Conservation (phyloP, 2,113 vertebrate species). For the Petromus typicus region DNA sequence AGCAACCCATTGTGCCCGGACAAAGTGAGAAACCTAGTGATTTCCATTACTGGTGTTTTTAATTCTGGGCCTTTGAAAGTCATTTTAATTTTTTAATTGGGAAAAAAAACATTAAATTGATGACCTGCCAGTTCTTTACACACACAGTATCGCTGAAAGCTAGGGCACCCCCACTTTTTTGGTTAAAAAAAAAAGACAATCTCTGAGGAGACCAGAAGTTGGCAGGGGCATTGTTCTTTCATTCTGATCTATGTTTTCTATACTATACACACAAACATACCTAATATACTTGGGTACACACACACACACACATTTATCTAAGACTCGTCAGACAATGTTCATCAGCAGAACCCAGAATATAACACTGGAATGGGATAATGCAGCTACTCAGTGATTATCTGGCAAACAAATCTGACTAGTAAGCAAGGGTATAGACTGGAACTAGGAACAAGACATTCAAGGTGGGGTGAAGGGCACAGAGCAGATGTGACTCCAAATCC, state of each 20-base stretch:
- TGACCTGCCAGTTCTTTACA: slow-evolving; percentile 67
- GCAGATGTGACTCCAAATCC: not conserved
- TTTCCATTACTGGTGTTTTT: slow-evolving; percentile 72
- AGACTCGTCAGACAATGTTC: not conserved
- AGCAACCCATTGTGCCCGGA: slow-evolving; percentile 67
- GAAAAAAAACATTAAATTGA: slow-evolving; percentile 60
- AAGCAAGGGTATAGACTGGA: not conserved
- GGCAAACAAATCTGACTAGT: not conserved
- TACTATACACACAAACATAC: not conserved
- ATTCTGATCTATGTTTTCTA: not conserved
- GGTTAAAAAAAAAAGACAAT: slow-evolving; percentile 1
- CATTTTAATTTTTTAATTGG: slow-evolving; percentile 71
- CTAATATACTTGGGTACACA: not conserved
- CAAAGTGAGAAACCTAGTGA: slow-evolving; percentile 57
- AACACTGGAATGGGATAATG: not conserved
- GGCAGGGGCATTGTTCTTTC: not conserved
- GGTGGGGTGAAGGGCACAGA: not conserved
- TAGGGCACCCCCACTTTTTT: not conserved
- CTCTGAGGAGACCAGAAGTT: slow-evolving; percentile 10
- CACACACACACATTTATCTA: not conserved
- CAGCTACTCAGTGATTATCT: not conserved
- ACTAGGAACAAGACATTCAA: not conserved
- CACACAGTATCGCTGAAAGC: slow-evolving; percentile 17
- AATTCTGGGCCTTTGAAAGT: slow-evolving; percentile 75
- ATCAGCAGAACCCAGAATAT: not conserved